These are phyloP conservation scores for Conchocele bisecta DNA, from an alignment of 2,888 invertebrate species.

Conservation along the genomic window DNA sequence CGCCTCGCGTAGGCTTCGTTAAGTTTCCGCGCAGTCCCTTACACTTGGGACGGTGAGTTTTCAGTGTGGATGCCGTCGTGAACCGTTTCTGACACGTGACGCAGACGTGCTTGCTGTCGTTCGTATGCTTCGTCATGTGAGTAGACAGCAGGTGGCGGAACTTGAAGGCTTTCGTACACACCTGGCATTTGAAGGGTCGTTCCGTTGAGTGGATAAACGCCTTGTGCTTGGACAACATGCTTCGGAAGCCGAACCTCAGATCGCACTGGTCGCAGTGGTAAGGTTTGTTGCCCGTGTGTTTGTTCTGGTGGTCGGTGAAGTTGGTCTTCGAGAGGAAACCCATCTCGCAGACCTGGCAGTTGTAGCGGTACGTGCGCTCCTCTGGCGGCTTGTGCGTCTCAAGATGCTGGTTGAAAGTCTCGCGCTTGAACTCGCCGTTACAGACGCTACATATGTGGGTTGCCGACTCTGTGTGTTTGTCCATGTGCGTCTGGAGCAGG, in stretches of 20 bases:
- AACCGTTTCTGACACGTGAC: constrained; percentile 58
- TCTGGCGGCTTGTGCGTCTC: constrained; percentile 67
- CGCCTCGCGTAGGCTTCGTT: neutral
- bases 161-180: constrained; percentile 70
- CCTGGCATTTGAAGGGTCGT: constrained; percentile 64
- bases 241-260: constrained; percentile 65
- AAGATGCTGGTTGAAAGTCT: constrained; percentile 64
- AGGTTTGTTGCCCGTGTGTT: constrained; percentile 71
- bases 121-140: constrained; percentile 67
- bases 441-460: constrained; percentile 6
- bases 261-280: constrained; percentile 67
- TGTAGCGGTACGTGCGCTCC: constrained; percentile 61
- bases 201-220: constrained; percentile 64
- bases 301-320: constrained; percentile 70
- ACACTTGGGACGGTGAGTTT: constrained; percentile 63
- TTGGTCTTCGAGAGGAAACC: constrained; percentile 61
- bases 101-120: constrained; percentile 63
- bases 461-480: neutral
- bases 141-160: constrained; percentile 60
- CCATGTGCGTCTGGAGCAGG: too few relatives aligned
- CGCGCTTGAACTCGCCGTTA: constrained; percentile 53
- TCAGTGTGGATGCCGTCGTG: constrained; percentile 55
- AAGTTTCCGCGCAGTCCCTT: constrained; percentile 25
- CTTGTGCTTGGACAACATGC: constrained; percentile 67
- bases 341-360: constrained; percentile 66